Evolutionary conservation across 2,113 vertebrate species (phyloP), one percentile per base, ranked within the genome.

Genomic region (Chaenogobius annularis): DNA sequence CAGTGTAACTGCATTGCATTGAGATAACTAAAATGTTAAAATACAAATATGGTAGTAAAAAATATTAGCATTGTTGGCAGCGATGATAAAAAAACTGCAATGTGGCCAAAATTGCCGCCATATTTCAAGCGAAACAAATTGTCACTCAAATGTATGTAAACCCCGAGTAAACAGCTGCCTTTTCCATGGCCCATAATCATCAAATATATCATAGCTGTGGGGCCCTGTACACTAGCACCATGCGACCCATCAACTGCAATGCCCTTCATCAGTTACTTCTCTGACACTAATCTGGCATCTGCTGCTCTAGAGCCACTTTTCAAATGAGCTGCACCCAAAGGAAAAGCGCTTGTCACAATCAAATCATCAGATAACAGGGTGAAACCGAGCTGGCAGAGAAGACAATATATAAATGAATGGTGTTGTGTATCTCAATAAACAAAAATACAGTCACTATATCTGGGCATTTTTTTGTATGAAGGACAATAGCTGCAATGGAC

Each of bases 241-340:
- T 83, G 82, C 71, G 75, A 72, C 72, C 56, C 35, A 46, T 76
- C 56, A 22, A 81, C 73, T 75, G 73, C 77, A 86, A 87, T 77
- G 78, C 78, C 82, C 68, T 81, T 85, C 84, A 88, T 91, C 86
- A 88, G 63, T 90, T 89, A 89, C 72, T 85, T 68, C 78, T 65
- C 78, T 81, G 87, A 90, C 88, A 81, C 72, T 89, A 88, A 87
- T 90, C 81, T 88, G 89, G 83, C 86, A 85, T 84, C 78, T 88
- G 85, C 73, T 80, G 67, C 85, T 80, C 76, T 71, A 75, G 73
- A 73, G 71, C 75, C 84, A 70, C 68, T 87, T 88, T 88, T 82
- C 74, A 83, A 90, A 88, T 90, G 80, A 86, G 80, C 66, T 43
- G 71, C 70, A 83, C 83, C 82, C 74, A 81, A 64, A 80, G 85